phyloP scores from a whole-genome alignment of 2,888 invertebrate species.

The Oscheius sp. region DNA sequence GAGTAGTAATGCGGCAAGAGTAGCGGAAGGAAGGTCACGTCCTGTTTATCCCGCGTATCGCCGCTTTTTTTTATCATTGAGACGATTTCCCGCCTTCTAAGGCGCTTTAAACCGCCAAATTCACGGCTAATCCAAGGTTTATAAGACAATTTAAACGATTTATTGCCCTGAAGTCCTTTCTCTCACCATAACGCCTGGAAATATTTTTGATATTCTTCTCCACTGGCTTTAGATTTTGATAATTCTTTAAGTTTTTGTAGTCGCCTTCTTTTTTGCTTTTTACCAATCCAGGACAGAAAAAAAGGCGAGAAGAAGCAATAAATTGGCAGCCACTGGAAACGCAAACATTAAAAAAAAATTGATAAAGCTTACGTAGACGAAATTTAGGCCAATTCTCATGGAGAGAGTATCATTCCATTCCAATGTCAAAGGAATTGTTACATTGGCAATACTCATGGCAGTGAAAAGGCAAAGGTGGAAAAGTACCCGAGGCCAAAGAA shows the following conservation, averaged over 20 bases:
- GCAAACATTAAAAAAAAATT: too few relatives aligned
- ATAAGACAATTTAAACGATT: too few relatives aligned
- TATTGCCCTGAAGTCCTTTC: too few relatives aligned
- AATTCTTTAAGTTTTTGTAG: not conserved
- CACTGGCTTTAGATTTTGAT: not conserved
- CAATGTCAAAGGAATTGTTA: not conserved
- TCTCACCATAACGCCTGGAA: not conserved
- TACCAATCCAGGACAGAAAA: constrained; percentile 1
- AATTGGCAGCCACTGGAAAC: not conserved
- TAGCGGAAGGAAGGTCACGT: too few relatives aligned
- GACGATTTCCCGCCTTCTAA: too few relatives aligned
- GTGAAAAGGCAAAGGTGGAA: constrained; percentile 12
- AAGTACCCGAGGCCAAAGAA: not conserved
- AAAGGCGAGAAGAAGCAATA: constrained; percentile 11
- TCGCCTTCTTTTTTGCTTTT: constrained; percentile 2
- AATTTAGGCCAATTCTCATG: too few relatives aligned
- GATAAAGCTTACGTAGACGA: too few relatives aligned
- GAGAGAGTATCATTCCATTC: constrained; percentile 4
- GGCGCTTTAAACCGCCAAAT: too few relatives aligned
- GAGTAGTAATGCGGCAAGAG: too few relatives aligned
- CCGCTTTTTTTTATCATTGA: too few relatives aligned
- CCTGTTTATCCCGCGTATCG: too few relatives aligned
- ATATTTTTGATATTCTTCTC: constrained; percentile 1
- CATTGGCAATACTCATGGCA: not conserved
- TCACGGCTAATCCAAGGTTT: too few relatives aligned